Evolutionary conservation across 1,140 invertebrate species (phyloP), one percentile per base, ranked within the genome.

Genomic region (Listronotus oregonensis): DNA sequence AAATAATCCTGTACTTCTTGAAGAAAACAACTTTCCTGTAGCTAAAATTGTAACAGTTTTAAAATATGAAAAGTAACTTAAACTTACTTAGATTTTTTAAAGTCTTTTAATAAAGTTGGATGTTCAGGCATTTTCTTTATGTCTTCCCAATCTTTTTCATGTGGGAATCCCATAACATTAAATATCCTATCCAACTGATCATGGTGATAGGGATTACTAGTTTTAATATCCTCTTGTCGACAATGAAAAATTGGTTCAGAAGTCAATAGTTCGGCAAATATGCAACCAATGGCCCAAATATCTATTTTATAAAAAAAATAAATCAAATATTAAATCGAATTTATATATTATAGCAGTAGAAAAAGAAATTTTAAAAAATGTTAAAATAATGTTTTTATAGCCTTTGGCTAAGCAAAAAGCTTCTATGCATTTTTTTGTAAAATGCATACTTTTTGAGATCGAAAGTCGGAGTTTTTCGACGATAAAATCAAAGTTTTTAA

Each of bases 231-330:
- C 82, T 99, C 98, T 84, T 99, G 97, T 44, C 96, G 88, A 84
- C 98, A 99, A 78, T 99, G 97, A 80, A 99, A 99, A 78, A 99
- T 99, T 17, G 98, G 98, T 82, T 99, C 98, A 1, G 96, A 98
- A 8, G 95, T 97, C 59, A 98, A 81, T 10, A 98, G 79, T 79
- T 98, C 96, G 11, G 96, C 96, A 86, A 99, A 99, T 79, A 99
- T 99, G 81, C 98, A 99, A 10, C 98, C 98, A 80, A 99, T 99
- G 1, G 98, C 98, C 98, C 98, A 99, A 71, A 99, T 99, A 85
- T 99, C 97, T 93, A 84, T 46, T 65, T n/a, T 63, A 50, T 54
- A 50, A 47, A 40, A 51, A 31, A 44, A 5, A 9, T n/a, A 15
- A 61, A 42, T 47, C 50, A 32, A 43, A 21, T 27, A 27, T 27